A percentile compares a stretch with the other conserved stretches of the same genome.
Evolutionary conservation across 2,113 vertebrate species (phyloP).

Genomic region (Pogona vitticeps): DNA sequence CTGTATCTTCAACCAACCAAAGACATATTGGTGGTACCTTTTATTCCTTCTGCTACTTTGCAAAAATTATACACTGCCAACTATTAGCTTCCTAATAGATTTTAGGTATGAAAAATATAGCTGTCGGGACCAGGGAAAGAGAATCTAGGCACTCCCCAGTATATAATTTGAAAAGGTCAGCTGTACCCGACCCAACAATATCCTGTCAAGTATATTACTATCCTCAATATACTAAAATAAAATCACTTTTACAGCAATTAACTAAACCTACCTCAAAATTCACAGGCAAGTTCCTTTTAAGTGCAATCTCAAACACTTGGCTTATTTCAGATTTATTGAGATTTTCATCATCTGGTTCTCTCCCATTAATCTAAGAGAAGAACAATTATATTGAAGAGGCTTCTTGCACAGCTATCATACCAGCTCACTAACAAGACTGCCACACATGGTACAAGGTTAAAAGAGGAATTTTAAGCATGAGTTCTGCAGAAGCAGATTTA

Average conservation of each 20-base stretch:
- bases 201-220: constrained; percentile 41
- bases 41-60: background rate
- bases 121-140: background rate
- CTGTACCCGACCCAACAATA: constrained; percentile 54
- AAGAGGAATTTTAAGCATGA: constrained; percentile 5
- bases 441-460: constrained; percentile 21
- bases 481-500: constrained; percentile 10
- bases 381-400: constrained; percentile 70
- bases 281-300: constrained; percentile 97
- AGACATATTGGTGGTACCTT: background rate
- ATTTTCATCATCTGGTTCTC: constrained; percentile 92
- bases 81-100: background rate
- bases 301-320: constrained; percentile 99
- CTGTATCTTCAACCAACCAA: background rate
- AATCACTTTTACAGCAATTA: constrained; percentile 68
- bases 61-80: background rate
- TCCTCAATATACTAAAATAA: constrained; percentile 58
- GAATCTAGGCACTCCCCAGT: constrained; percentile 48
- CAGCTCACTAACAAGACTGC: constrained; percentile 30
- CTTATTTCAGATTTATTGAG: constrained; percentile 99
- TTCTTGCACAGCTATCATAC: constrained; percentile 57
- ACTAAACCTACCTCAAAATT: constrained; percentile 94
- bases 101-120: background rate
- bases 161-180: constrained; percentile 59
- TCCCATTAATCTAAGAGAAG: constrained; percentile 87